These are phyloP conservation scores for Paramormyrops hopkinsi DNA, from an alignment of 2,797 vertebrate species.

Conservation along the genomic window DNA sequence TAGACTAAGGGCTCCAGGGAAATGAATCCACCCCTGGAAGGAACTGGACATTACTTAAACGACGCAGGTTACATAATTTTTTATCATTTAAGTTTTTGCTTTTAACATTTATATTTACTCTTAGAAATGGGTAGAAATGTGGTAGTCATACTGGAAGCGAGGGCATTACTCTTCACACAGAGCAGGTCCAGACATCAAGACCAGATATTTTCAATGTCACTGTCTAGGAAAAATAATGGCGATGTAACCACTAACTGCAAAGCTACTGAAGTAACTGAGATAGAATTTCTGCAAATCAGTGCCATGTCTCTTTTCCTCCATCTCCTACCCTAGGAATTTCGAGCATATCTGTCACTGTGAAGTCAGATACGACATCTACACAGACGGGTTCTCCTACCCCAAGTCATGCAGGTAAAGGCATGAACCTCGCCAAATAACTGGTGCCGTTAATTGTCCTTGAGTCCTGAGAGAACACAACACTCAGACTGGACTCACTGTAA, in stretches of 20 bases:
- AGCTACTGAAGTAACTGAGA: background rate
- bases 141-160: background rate
- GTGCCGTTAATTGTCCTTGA: background rate
- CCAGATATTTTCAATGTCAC: constrained; percentile 71
- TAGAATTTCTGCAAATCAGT: background rate
- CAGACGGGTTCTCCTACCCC: background rate
- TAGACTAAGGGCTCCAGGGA: background rate
- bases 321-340: background rate
- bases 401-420: background rate
- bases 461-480: constrained; percentile 27
- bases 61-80: background rate
- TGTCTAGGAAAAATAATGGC: constrained; percentile 81
- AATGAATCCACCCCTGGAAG: background rate
- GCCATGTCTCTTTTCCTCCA: background rate
- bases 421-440: background rate
- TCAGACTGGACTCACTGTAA: background rate
- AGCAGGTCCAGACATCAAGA: constrained; percentile 35
- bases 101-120: background rate
- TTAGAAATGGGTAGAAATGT: background rate
- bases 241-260: background rate
- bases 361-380: background rate
- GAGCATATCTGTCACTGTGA: background rate
- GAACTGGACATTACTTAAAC: background rate
- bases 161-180: background rate
- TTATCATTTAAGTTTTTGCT: constrained; percentile 18